A percentile compares a stretch with the other conserved stretches of the same genome.
phyloP scores from a whole-genome alignment of 2,797 vertebrate species.

The Acanthurus tractus region DNA sequence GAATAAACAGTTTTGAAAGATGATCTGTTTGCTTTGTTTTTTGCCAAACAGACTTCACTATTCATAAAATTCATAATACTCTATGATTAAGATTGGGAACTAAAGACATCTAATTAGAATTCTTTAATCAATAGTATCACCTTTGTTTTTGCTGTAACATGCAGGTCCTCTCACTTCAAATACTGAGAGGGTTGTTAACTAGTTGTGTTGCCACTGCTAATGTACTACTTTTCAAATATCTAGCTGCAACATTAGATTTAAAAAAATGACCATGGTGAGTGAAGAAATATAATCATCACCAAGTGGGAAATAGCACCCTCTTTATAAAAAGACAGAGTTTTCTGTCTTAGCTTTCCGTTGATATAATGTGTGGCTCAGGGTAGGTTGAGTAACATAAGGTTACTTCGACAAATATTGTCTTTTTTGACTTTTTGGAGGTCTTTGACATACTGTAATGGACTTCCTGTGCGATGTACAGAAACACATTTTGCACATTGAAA shows the following conservation, averaged over 20 bases:
- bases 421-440: constrained; percentile 23
- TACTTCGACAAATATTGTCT: neutral
- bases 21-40: constrained; percentile 3
- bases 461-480: neutral
- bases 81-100: neutral
- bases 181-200: neutral
- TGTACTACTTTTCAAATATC: neutral
- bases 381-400: neutral
- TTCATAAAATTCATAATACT: constrained; percentile 7
- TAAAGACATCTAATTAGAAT: constrained; percentile 12
- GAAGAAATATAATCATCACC: neutral
- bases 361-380: constrained; percentile 2
- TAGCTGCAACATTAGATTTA: neutral
- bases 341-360: constrained; percentile 5
- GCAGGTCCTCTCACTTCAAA: neutral
- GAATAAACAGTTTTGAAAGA: constrained; percentile 20
- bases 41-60: neutral
- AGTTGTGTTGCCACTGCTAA: neutral
- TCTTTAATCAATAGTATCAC: neutral
- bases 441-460: constrained; percentile 29
- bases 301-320: neutral
- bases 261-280: neutral
- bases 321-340: neutral
- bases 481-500: constrained; percentile 8
- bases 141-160: neutral